Evolutionary conservation across 2,888 invertebrate species (phyloP).

Genomic region (Limnephilus rhombicus): DNA sequence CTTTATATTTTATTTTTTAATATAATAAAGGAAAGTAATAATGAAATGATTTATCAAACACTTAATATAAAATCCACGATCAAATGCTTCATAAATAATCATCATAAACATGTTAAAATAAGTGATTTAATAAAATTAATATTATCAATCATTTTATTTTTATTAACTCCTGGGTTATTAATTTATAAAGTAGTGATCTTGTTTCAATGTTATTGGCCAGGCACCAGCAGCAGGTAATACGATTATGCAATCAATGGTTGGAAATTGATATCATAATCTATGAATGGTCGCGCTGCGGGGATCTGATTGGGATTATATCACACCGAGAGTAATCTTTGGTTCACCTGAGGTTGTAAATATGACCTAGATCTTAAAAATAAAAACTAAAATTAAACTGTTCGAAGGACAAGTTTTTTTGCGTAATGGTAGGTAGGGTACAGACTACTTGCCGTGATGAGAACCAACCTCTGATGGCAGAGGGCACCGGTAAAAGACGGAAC

Average conservation of each 20-base stretch:
- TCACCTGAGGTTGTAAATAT: no score
- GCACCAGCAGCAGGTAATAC: not conserved
- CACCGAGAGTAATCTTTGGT: not conserved
- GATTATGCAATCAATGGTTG: not conserved
- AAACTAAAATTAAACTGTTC: no score
- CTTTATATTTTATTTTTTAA: no score
- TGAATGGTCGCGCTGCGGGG: conserved; percentile 13
- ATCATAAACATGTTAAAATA: no score
- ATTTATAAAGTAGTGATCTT: not conserved
- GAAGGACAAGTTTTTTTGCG: no score
- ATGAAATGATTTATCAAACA: not conserved
- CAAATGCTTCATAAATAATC: not conserved
- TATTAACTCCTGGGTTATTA: not conserved
- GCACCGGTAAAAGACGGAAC: no score
- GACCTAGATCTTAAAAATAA: no score
- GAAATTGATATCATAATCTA: not conserved
- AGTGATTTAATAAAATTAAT: not conserved
- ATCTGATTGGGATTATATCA: not conserved
- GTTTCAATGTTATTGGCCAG: not conserved
- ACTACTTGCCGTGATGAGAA: no score
- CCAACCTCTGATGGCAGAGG: no score
- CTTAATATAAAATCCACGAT: no score
- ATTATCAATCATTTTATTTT: not conserved
- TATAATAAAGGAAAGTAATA: no score
- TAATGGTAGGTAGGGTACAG: no score